Conservation (phyloP, 2,888 invertebrate genomes). For the Drosophila kuntzei region DNA sequence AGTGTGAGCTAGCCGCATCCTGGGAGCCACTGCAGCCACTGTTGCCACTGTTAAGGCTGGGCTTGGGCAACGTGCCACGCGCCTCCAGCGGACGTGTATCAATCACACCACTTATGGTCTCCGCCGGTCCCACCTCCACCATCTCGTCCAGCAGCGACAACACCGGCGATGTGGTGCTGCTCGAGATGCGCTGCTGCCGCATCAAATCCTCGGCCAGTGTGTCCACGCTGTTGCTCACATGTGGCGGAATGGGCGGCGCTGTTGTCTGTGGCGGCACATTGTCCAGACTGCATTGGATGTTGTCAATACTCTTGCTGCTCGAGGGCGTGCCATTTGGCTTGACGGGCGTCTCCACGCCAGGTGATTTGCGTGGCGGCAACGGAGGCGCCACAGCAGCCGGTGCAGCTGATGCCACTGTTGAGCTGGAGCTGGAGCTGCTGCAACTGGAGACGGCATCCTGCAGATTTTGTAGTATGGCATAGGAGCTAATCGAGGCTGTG, state of each 20-base stretch:
- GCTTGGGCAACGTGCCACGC: constrained; percentile 73
- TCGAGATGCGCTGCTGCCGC: constrained; percentile 79
- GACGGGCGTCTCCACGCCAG: constrained; percentile 80
- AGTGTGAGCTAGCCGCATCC: constrained; percentile 69
- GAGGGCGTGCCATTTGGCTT: constrained; percentile 59
- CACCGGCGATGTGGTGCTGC: constrained; percentile 67
- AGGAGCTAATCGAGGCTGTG: constrained; percentile 77
- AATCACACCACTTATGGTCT: constrained; percentile 90
- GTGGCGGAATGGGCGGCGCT: constrained; percentile 85
- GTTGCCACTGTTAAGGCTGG: constrained; percentile 6
- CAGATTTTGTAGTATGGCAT: constrained; percentile 83
- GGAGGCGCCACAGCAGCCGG: constrained; percentile 85
- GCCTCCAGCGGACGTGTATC: constrained; percentile 87
- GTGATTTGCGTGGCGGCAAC: constrained; percentile 87
- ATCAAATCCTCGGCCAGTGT: constrained; percentile 82
- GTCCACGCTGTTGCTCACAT: constrained; percentile 78
- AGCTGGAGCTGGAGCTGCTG: constrained; percentile 14
- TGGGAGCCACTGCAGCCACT: constrained; percentile 17
- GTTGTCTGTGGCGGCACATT: constrained; percentile 83
- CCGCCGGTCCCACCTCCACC: constrained; percentile 90
- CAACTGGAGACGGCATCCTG: constrained; percentile 61
- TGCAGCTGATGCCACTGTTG: constrained; percentile 25
- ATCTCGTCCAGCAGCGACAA: constrained; percentile 84
- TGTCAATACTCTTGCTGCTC: constrained; percentile 81
- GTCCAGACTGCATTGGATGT: constrained; percentile 80